Evolutionary conservation across 2,113 vertebrate genomes (phyloP).

Genomic region (Dasyurus viverrinus): DNA sequence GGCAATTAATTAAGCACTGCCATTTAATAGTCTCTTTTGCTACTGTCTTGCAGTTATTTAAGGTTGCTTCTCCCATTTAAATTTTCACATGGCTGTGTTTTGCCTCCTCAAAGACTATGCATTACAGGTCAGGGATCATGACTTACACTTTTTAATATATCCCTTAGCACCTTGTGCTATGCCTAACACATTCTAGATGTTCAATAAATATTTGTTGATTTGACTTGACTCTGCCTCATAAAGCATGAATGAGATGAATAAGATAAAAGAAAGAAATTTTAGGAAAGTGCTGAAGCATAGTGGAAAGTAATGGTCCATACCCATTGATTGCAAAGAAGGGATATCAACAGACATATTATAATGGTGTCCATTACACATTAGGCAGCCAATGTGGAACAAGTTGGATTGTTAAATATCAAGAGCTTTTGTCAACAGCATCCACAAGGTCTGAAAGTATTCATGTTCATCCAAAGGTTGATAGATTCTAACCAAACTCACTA

Average conservation of each 20-base stretch:
- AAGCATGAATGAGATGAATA: slow-evolving; percentile 43
- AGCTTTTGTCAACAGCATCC: slow-evolving; percentile 53
- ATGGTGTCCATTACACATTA: slow-evolving; percentile 57
- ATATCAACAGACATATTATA: not conserved
- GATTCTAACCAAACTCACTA: slow-evolving; percentile 58
- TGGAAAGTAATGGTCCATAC: not conserved
- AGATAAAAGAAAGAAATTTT: slow-evolving; percentile 9
- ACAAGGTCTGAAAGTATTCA: not conserved
- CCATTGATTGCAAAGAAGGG: not conserved
- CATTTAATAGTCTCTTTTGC: not conserved
- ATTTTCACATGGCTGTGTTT: not conserved
- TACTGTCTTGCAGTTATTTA: not conserved
- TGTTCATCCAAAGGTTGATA: slow-evolving; percentile 9
- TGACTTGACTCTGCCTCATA: slow-evolving; percentile 50
- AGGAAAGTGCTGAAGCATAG: slow-evolving; percentile 6
- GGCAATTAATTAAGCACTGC: not conserved
- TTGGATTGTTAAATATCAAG: slow-evolving; percentile 61
- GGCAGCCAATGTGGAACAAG: slow-evolving; percentile 62
- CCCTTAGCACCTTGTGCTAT: slow-evolving; percentile 12
- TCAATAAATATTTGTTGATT: slow-evolving; percentile 6
- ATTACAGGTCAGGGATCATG: slow-evolving; percentile 1
- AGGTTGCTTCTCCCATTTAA: not conserved
- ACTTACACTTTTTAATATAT: not conserved
- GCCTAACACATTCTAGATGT: slow-evolving; percentile 39
- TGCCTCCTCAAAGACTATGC: not conserved